These are phyloP conservation scores for Menura novaehollandiae DNA, from an alignment of 2,113 vertebrate species.

Conservation along the genomic window DNA sequence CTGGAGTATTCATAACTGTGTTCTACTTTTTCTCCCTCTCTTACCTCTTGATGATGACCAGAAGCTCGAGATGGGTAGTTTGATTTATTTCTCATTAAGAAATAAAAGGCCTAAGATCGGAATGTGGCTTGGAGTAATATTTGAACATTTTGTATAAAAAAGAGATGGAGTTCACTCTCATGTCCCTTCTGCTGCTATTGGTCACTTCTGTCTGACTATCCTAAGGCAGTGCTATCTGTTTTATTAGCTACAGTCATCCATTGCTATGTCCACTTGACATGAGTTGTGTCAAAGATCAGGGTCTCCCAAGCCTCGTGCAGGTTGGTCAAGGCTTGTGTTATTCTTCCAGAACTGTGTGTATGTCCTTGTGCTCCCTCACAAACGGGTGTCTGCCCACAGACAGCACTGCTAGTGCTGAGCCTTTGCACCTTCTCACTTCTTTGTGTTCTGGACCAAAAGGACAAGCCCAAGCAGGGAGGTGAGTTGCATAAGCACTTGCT, in stretches of 20 bases:
- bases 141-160: neutral
- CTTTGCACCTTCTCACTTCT: neutral
- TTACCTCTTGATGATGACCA: neutral
- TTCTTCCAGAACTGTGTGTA: neutral
- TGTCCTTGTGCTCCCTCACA: neutral
- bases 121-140: neutral
- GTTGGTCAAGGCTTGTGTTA: neutral
- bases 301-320: accelerated
- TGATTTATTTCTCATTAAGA: neutral
- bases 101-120: neutral
- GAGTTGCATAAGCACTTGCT: neutral
- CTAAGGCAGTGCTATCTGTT: neutral
- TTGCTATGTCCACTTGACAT: accelerated
- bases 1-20: neutral
- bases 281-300: neutral
- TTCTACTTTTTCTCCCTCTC: neutral
- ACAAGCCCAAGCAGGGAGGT: neutral
- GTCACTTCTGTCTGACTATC: neutral
- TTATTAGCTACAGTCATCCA: neutral
- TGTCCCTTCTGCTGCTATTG: neutral
- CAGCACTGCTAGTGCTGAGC: neutral
- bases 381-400: accelerated
- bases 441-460: neutral
- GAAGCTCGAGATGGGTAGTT: neutral
- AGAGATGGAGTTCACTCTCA: neutral